A percentile compares a stretch with the other conserved stretches of the same genome.
Conservation (phyloP, 2,797 vertebrate genomes). For the Tarsius wallacei region DNA sequence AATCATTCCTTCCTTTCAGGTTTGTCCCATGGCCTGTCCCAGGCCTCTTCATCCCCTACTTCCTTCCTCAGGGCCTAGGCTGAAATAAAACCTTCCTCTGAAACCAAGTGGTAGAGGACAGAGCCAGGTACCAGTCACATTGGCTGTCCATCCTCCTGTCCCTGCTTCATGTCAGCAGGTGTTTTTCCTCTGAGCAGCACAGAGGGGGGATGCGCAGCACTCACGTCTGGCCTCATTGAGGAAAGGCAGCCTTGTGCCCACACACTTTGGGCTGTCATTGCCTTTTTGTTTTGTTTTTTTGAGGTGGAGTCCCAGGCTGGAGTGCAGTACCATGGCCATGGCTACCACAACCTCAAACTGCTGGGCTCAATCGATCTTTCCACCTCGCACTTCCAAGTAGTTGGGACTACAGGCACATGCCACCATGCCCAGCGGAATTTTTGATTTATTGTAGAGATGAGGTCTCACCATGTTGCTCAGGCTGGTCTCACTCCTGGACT, state of each 20-base stretch:
- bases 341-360: too few species aligned
- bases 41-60: background rate
- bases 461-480: too few species aligned
- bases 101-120: background rate
- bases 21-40: background rate
- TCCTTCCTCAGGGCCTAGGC: background rate
- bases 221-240: background rate
- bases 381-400: too few species aligned
- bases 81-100: background rate
- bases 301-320: too few species aligned
- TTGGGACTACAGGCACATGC: too few species aligned
- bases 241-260: background rate
- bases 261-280: background rate
- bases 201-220: background rate
- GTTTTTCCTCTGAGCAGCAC: background rate
- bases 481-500: too few species aligned
- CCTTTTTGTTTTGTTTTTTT: too few species aligned
- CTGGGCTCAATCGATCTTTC: too few species aligned
- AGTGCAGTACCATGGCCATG: too few species aligned
- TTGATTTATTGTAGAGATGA: too few species aligned
- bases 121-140: background rate
- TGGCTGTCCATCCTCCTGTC: background rate
- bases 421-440: too few species aligned
- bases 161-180: background rate
- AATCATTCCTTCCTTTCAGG: background rate